Conservation (phyloP, 2,113 vertebrate genomes). For the Orientallactaga bullata region DNA sequence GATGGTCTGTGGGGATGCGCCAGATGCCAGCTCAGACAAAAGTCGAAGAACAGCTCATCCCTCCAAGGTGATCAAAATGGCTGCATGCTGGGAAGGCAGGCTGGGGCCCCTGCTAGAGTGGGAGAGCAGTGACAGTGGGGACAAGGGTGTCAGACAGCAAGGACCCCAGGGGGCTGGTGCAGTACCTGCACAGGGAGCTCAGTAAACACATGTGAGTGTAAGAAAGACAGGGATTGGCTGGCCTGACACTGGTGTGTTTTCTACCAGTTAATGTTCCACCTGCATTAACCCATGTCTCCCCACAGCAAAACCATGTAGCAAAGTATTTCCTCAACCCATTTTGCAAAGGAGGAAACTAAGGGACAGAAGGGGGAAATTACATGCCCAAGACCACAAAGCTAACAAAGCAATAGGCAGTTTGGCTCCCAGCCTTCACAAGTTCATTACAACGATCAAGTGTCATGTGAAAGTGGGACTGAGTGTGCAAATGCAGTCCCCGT, state of each 20-base stretch:
- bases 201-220: neutral
- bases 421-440: neutral
- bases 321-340: neutral
- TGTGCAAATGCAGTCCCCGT: neutral
- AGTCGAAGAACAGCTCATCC: neutral
- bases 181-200: neutral
- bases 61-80: neutral
- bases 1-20: neutral
- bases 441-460: neutral
- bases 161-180: neutral
- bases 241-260: neutral
- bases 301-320: neutral
- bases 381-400: neutral
- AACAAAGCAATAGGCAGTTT: neutral
- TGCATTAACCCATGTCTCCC: neutral
- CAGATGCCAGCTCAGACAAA: neutral
- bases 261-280: too few relatives aligned
- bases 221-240: neutral
- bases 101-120: rapidly evolving
- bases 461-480: neutral
- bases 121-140: neutral
- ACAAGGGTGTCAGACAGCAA: neutral
- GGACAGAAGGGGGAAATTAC: neutral
- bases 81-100: neutral
- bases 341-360: neutral